A percentile compares a stretch with the other conserved stretches of the same genome.
Evolutionary conservation across 2,797 vertebrate genomes (phyloP).

Genomic region (Silurus aristotelis): DNA sequence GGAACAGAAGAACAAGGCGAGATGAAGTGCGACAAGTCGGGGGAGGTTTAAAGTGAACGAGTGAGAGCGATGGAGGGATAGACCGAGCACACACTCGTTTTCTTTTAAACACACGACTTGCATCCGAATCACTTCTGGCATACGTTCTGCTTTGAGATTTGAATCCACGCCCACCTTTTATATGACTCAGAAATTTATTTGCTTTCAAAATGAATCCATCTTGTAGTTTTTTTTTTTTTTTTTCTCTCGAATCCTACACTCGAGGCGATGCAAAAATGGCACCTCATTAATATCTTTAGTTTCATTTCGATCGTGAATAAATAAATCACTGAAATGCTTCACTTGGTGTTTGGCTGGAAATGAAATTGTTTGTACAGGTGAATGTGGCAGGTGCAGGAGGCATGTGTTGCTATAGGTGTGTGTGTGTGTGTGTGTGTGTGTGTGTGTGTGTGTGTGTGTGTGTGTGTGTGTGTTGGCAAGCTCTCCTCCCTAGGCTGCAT

Average conservation of each 20-base stretch:
- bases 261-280: too few relatives aligned
- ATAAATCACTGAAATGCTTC: conserved; percentile 1
- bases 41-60: conserved; percentile 16
- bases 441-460: background rate
- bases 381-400: conserved; percentile 21
- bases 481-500: background rate
- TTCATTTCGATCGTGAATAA: background rate
- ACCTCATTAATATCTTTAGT: background rate
- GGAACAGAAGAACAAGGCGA: conserved; percentile 14
- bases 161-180: background rate
- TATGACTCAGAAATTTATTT: background rate
- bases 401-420: conserved; percentile 14
- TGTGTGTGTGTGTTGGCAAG: conserved; percentile 31
- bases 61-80: background rate
- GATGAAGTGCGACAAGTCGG: conserved; percentile 16
- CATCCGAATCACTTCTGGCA: background rate
- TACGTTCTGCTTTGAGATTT: background rate
- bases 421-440: background rate
- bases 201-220: background rate
- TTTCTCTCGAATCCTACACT: too few relatives aligned
- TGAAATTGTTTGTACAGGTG: conserved; percentile 7
- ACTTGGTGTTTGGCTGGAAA: background rate
- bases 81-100: background rate
- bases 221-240: background rate
- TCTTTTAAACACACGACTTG: background rate